phyloP scores from a whole-genome alignment of 2,797 vertebrate species.

The Ctenopoma multispine region DNA sequence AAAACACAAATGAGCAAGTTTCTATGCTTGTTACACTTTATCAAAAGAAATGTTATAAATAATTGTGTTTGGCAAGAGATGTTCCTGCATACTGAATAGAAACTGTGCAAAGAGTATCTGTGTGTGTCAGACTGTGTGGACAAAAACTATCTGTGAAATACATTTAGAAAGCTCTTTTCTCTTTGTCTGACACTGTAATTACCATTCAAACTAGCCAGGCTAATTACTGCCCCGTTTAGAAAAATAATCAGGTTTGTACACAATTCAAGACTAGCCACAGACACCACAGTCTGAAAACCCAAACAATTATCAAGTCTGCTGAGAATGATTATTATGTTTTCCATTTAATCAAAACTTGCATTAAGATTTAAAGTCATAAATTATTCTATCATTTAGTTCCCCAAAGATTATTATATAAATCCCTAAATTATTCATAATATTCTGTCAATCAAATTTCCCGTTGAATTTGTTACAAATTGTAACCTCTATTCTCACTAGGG shows the following conservation, averaged over 20 bases:
- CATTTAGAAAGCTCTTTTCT: constrained; percentile 57
- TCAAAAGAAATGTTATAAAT: constrained; percentile 69
- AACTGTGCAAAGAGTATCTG: constrained; percentile 7
- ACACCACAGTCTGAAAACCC: constrained; percentile 53
- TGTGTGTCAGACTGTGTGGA: constrained; percentile 31
- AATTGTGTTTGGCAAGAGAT: constrained; percentile 56
- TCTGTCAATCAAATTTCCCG: constrained; percentile 39
- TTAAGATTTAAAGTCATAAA: constrained; percentile 51
- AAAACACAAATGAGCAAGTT: constrained; percentile 39
- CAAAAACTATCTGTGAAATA: constrained; percentile 57
- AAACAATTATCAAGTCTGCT: constrained; percentile 60
- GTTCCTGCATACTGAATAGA: constrained; percentile 40
- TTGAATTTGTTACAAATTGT: constrained; percentile 27
- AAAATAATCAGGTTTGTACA: constrained; percentile 74
- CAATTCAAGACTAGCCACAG: constrained; percentile 64
- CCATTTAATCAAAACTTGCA: constrained; percentile 55
- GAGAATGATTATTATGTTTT: constrained; percentile 44
- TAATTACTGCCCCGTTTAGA: constrained; percentile 67
- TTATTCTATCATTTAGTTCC: constrained; percentile 51
- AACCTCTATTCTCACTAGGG: constrained; percentile 3
- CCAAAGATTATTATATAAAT: constrained; percentile 40
- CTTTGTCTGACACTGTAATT: constrained; percentile 66
- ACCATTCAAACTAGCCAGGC: constrained; percentile 66
- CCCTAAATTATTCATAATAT: constrained; percentile 46
- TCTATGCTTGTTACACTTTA: constrained; percentile 30